These are phyloP conservation scores for Amniataba percoides DNA, from an alignment of 2,797 vertebrate species.

Conservation along the genomic window DNA sequence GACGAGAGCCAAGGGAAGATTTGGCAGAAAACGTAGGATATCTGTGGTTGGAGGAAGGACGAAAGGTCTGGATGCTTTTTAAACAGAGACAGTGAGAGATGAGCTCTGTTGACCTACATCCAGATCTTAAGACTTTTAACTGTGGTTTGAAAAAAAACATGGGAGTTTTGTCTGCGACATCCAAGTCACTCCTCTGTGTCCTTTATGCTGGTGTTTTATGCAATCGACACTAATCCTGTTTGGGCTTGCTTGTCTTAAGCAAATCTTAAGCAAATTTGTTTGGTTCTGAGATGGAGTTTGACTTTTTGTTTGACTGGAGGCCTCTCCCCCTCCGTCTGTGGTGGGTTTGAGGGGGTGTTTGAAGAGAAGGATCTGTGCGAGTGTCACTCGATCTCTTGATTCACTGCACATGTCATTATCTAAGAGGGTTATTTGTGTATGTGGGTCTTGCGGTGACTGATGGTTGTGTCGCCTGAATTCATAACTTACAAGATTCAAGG, in stretches of 20 bases:
- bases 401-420: constrained; percentile 43
- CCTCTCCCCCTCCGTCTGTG: constrained; percentile 46
- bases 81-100: constrained; percentile 48
- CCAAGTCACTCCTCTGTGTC: constrained; percentile 30
- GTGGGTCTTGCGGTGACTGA: constrained; percentile 41
- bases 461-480: constrained; percentile 38
- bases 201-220: constrained; percentile 34
- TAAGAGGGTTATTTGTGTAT: constrained; percentile 37
- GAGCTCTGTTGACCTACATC: constrained; percentile 49
- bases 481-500: constrained; percentile 49
- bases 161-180: constrained; percentile 42
- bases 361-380: constrained; percentile 27
- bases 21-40: constrained; percentile 62
- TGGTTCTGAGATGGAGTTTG: constrained; percentile 35
- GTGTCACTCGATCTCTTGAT: constrained; percentile 52
- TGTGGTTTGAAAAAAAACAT: constrained; percentile 53
- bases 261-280: constrained; percentile 50
- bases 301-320: constrained; percentile 26
- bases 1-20: constrained; percentile 54
- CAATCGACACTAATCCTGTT: constrained; percentile 54
- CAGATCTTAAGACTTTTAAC: constrained; percentile 37
- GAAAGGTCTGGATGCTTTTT: constrained; percentile 54
- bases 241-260: constrained; percentile 48
- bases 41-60: constrained; percentile 64
- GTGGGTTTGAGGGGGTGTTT: constrained; percentile 38